Evolutionary conservation across 37 sponge, comb jelly and placozoan genomes (phyloP).

Genomic region (Beroe ovata): DNA sequence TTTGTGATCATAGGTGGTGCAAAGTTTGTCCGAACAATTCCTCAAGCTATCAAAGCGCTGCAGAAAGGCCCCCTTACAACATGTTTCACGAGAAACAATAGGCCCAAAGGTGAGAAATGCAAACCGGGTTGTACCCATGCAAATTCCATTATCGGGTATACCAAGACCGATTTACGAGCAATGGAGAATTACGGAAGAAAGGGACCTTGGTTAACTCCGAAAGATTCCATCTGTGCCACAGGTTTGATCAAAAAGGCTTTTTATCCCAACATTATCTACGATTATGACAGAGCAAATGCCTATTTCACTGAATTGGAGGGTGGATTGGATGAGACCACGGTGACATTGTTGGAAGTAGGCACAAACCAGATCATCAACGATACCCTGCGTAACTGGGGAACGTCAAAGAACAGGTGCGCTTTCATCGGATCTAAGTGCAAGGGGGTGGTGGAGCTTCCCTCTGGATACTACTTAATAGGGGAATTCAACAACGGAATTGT

Average conservation of each 20-base stretch:
- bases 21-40: neutral
- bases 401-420: constrained; percentile 27
- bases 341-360: neutral
- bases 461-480: neutral
- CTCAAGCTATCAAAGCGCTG: neutral
- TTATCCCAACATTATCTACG: neutral
- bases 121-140: neutral
- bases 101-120: neutral
- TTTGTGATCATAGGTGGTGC: neutral
- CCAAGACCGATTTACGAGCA: neutral
- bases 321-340: neutral
- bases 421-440: constrained; percentile 14
- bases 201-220: neutral
- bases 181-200: neutral
- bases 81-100: neutral
- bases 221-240: neutral
- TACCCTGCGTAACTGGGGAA: neutral
- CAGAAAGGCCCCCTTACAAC: constrained; percentile 7
- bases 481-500: neutral
- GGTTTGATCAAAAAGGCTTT: neutral
- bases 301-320: neutral
- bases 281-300: constrained; percentile 43
- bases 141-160: constrained; percentile 1
- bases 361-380: neutral
- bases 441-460: neutral